Evolutionary conservation across 2,113 vertebrate species (phyloP).

Genomic region (Seriola aureovittata): DNA sequence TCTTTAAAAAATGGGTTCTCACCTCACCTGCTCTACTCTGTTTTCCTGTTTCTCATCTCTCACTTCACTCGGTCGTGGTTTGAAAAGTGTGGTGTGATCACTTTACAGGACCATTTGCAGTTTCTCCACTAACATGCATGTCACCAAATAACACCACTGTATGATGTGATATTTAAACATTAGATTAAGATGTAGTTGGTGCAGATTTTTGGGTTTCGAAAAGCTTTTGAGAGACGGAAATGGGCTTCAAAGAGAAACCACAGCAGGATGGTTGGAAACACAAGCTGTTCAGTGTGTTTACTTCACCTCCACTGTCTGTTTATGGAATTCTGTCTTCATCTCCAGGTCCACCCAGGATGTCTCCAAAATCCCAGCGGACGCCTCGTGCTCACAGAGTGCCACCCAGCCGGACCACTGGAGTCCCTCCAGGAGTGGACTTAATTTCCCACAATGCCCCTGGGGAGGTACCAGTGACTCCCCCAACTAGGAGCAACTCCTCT

Average conservation of each 20-base stretch:
- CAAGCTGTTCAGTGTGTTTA: not conserved
- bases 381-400: slow-evolving; percentile 95
- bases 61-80: slow-evolving; percentile 49
- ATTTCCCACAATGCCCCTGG: slow-evolving; percentile 91
- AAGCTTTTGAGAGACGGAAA: slow-evolving; percentile 23
- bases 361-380: slow-evolving; percentile 97
- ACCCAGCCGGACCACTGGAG: slow-evolving; percentile 88
- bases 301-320: not conserved
- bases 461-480: slow-evolving; percentile 87
- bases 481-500: slow-evolving; percentile 91
- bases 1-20: not conserved
- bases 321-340: slow-evolving; percentile 3
- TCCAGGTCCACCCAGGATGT: slow-evolving; percentile 97
- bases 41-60: slow-evolving; percentile 26
- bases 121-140: slow-evolving; percentile 70
- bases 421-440: slow-evolving; percentile 92
- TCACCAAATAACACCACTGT: slow-evolving; percentile 36
- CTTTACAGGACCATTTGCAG: slow-evolving; percentile 25
- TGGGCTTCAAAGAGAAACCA: slow-evolving; percentile 19
- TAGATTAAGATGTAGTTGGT: not conserved
- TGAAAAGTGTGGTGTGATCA: slow-evolving; percentile 55
- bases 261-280: slow-evolving; percentile 18
- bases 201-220: not conserved
- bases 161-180: slow-evolving; percentile 23
- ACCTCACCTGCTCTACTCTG: slow-evolving; percentile 10